Evolutionary conservation across 2,113 vertebrate genomes (phyloP), one percentile per base, ranked within the genome.

Genomic region (Gambusia holbrooki): DNA sequence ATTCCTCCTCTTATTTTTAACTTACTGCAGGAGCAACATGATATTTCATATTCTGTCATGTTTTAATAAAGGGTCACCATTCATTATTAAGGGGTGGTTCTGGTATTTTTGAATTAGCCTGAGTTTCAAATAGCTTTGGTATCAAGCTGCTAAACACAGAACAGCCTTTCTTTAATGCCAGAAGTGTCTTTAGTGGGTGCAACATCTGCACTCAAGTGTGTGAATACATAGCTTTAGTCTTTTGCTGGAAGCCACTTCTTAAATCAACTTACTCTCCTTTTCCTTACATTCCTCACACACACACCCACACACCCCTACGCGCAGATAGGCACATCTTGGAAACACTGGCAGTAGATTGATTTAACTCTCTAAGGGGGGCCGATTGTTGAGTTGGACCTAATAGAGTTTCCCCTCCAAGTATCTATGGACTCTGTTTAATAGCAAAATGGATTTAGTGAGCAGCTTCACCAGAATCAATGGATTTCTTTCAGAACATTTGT

Each of bases 361-460:
- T 71, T 5, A 12, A 30, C 62, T 80, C 81, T 65, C 73, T 37
- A 42, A 72, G 22, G 42, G 61, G 42, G 29, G 28, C 32, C 14
- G 84, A 71, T 42, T 80, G 84, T 71, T 61, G 77, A 83, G 74
- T 84, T 68, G 73, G 62, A 86, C 74, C 77, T 80, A 89, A 90
- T 86, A 80, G 89, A 89, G 83, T 84, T 84, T 87, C 73, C 76
- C 79, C 75, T 69, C 27, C 71, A 37, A 76, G 79, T 82, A 82
- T 86, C 87, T 76, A 65, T 75, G 84, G 69, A 82, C 42, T 74
- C 70, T 14, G 0, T 88, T 90, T 86, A 81, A 69, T 84, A 83
- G 45, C 72, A 73, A 74, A 68, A 83, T 87, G 84, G 89, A 84
- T 90, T 87, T 79, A 83, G 76, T 27, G 76, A 70, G 80, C 86